Base-by-base conservation (phyloP, 2,888 invertebrate genomes). In the Leptinotarsa juncta region DNA sequence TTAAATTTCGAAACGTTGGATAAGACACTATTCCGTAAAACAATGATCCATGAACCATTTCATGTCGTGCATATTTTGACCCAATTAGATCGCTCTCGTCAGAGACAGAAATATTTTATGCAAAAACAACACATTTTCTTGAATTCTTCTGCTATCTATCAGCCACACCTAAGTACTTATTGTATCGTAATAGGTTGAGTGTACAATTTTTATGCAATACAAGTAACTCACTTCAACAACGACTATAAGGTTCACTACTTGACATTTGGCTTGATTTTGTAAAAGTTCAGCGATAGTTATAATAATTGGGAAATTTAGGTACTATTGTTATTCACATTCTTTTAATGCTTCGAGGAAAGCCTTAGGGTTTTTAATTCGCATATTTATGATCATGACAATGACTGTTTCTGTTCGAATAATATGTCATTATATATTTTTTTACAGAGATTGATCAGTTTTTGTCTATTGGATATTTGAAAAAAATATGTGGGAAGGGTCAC, bases 161-260 rank as follows among this genome's bases (percentile, higher is more conserved):
- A 42, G 49, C 65, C 73, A 69, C 73, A 73, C 73, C 73, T 73
- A 10, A 48, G 23, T 16, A 60, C 32, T 60, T 65, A 65, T 73
- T 69, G 69, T 73, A 16, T 32, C 32, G 32, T 32, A 32, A 32
- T 32, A 32, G 66, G 71, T 65, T 16, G 50, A 67, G 15, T 26
- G 15, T 62, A 55, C 51, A 67, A 71, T 65, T 74, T 77, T 74
- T 65, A 48, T 74, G 53, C 62, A 60, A 72, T 72, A 53, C 20
- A 67, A 70, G 62, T 74, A 32, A 32, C 32, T 68, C 70, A 72
- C 66, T 77, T 72, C 70, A 74, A 65, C 74, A 70, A 32, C 70
- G 70, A 72, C 68, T 76, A 67, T 67, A 67, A 66, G 67, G 67
- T 75, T 75, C 72, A 72, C 50, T 26, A 42, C 71, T 65, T 75